phyloP scores from a whole-genome alignment of 2,113 vertebrate genomes.

The Sinocyclocheilus anophthalmus region DNA sequence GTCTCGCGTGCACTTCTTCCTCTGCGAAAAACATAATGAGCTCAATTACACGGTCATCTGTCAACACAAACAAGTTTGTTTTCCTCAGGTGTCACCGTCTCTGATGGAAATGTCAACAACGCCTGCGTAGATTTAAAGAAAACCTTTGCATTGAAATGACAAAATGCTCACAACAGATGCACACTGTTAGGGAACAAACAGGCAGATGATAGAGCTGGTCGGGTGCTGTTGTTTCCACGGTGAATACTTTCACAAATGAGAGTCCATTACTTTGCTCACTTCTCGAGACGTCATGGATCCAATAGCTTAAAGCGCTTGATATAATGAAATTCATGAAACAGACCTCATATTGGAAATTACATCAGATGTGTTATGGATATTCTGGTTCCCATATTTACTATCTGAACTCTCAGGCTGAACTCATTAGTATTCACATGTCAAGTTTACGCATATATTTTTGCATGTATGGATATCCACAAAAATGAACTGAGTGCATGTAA shows the following conservation, averaged over 20 bases:
- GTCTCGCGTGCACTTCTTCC: conserved; percentile 25
- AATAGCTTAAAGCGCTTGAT: conserved; percentile 3
- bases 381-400: not conserved
- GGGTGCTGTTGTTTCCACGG: not conserved
- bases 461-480: not conserved
- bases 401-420: not conserved
- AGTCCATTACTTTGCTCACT: conserved; percentile 35
- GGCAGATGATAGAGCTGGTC: conserved; percentile 41
- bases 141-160: conserved; percentile 47
- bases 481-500: too few species aligned
- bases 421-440: not conserved
- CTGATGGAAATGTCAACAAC: conserved; percentile 55
- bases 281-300: conserved; percentile 11
- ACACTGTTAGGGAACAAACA: conserved; percentile 31
- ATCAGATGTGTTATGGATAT: not conserved
- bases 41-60: conserved; percentile 57
- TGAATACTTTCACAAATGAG: conserved; percentile 31
- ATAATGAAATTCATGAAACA: conserved; percentile 15
- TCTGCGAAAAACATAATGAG: conserved; percentile 50
- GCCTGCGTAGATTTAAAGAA: conserved; percentile 48
- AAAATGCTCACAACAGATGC: conserved; percentile 39
- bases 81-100: conserved; percentile 47
- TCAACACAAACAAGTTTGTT: conserved; percentile 56
- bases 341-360: not conserved
- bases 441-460: not conserved